Base-by-base conservation (phyloP, 92 coral and sea anemone genomes). In the Parazoanthus darwini region DNA sequence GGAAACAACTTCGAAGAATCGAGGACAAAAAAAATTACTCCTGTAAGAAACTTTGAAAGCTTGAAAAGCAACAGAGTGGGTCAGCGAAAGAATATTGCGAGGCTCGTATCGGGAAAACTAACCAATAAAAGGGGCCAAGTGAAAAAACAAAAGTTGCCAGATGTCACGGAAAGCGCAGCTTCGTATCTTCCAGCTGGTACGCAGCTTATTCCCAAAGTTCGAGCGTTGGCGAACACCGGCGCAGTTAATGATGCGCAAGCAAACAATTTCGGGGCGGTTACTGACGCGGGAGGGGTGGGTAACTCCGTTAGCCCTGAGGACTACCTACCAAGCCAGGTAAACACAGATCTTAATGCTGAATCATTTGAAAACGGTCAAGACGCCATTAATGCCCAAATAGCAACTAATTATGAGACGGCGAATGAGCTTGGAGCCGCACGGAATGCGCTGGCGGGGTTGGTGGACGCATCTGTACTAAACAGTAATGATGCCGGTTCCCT, bases 131-230 rank as follows among this genome's bases (percentile, higher is more conserved):
- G 18, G 68, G 67, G 72, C 18, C 36, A 44, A 72, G 26, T 71
- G 15, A 84, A 71, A 68, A 84, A 84, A 74, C 87, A 84, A 14
- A 84, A 84, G 75, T 71, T 84, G 8, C 9, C 33, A 39, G 46
- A 82, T 43, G 26, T 84, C 25, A 71, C 68, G 66, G 87, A 71
- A 29, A 84, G 87, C 36, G 79, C 87, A 35, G 87, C 87, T 14
- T 59, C 85, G 10, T 56, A 54, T 29, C 72, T 80, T 16, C 72
- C 85, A 26, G 10, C 18, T 54, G 65, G 72, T 16, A 11, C 22
- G 0, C 85, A 80, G 65, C 50, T 58, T 29, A 58, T 18, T 26
- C 73, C 73, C 14, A 79, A 79, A 79, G 82, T 79, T 79, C 67
- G 26, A 79, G 58, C 38, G 72, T 33, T 80, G 22, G 50, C 58